phyloP scores from a whole-genome alignment of 2,113 vertebrate genomes.

The Colius striatus region DNA sequence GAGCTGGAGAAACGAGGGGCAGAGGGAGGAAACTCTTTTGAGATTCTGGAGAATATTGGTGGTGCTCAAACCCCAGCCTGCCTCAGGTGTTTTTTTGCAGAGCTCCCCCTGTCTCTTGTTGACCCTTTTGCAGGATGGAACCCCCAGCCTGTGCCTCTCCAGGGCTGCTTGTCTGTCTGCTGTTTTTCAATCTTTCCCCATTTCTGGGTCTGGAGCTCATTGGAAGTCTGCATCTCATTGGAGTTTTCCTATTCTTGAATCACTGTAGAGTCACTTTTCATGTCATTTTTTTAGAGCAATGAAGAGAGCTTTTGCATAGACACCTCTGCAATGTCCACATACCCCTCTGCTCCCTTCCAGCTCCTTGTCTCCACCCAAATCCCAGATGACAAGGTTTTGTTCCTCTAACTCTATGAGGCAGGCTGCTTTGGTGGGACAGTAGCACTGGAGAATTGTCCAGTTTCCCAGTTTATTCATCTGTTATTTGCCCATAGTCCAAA shows the following conservation, averaged over 20 bases:
- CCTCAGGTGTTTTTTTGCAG: background rate
- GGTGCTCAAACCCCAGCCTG: background rate
- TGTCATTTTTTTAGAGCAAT: background rate
- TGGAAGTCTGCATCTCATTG: accelerated
- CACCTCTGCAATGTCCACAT: background rate
- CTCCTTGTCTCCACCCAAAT: background rate
- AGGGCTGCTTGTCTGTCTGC: background rate
- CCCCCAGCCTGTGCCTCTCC: background rate
- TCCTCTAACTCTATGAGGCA: background rate
- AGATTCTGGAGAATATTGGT: background rate
- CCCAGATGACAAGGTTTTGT: background rate
- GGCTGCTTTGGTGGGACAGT: background rate
- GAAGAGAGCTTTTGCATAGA: background rate
- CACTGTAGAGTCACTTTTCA: background rate
- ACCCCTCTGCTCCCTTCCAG: background rate
- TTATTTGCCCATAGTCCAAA: background rate
- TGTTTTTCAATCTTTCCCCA: accelerated
- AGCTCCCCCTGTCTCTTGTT: background rate
- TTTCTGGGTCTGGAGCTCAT: background rate
- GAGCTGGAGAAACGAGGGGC: background rate
- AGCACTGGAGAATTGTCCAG: background rate
- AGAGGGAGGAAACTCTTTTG: background rate
- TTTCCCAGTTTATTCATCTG: background rate
- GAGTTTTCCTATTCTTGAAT: background rate
- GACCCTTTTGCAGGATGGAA: background rate